A percentile compares a stretch with the other conserved stretches of the same genome.
phyloP scores from a whole-genome alignment of 2,113 vertebrate genomes.

The Galbula dea region DNA sequence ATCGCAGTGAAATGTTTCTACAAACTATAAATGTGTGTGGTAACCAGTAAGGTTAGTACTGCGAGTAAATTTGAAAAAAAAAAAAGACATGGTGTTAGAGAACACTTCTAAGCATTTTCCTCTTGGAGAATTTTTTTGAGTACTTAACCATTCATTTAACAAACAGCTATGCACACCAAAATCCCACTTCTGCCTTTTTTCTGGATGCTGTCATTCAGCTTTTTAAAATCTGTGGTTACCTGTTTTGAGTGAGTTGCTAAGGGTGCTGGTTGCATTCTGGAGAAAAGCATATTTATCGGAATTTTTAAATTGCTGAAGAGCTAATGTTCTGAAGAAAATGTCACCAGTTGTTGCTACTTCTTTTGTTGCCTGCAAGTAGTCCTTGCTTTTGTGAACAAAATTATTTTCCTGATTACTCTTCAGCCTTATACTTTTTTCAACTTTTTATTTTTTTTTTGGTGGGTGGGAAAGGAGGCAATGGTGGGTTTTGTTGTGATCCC shows the following conservation, averaged over 20 bases:
- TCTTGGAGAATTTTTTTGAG: not conserved
- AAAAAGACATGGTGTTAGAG: not conserved
- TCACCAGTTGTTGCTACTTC: not conserved
- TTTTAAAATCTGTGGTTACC: not conserved
- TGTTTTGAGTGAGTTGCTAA: not conserved
- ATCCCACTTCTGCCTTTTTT: not conserved
- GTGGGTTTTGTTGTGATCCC: not conserved
- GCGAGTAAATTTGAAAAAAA: not conserved
- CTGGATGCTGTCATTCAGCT: not conserved
- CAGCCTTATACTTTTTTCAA: not conserved
- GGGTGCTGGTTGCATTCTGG: not conserved
- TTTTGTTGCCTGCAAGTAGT: constrained; percentile 7
- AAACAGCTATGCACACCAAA: not conserved
- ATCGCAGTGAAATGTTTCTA: not conserved
- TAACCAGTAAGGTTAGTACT: not conserved
- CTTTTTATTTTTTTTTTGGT: not conserved
- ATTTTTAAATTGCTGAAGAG: constrained; percentile 1
- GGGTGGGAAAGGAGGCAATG: too few species aligned
- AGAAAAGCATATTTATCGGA: not conserved
- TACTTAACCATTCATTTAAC: not conserved
- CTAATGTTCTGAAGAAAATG: constrained; percentile 8
- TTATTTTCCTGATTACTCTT: not conserved
- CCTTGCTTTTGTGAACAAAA: constrained; percentile 35
- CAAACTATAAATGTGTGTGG: not conserved
- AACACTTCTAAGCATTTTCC: not conserved